These are phyloP conservation scores for Parelbella ahira DNA, from an alignment of 2,888 invertebrate genomes.

Conservation along the genomic window DNA sequence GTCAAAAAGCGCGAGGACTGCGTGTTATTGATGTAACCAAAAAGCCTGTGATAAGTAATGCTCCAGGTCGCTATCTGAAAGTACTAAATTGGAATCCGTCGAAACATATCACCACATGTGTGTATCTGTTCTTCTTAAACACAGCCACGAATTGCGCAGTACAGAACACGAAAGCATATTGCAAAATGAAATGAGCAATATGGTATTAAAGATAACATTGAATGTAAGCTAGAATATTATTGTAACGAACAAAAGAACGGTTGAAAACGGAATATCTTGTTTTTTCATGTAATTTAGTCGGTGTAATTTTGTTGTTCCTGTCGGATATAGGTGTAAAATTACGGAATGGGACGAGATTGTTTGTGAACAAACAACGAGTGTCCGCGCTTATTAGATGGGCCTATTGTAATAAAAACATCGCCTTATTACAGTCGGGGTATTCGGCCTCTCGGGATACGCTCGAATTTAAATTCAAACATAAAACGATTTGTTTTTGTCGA, in stretches of 20 bases:
- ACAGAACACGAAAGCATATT: too few species aligned
- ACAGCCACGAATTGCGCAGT: too few species aligned
- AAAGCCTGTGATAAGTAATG: too few species aligned
- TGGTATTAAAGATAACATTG: too few species aligned
- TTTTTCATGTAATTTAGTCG: constrained; percentile 45
- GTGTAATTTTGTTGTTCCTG: constrained; percentile 51
- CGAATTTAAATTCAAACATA: constrained; percentile 69
- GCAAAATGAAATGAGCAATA: too few species aligned
- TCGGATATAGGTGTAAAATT: constrained; percentile 65
- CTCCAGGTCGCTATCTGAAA: too few species aligned
- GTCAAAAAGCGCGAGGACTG: too few species aligned
- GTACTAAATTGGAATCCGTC: too few species aligned
- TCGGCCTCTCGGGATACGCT: constrained; percentile 47
- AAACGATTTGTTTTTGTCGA: constrained; percentile 67
- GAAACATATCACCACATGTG: too few species aligned
- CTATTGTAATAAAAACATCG: constrained; percentile 71
- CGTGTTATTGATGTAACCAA: too few species aligned
- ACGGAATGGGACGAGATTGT: constrained; percentile 65
- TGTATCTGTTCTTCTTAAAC: too few species aligned
- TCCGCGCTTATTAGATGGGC: constrained; percentile 73
- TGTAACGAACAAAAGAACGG: constrained; percentile 25
- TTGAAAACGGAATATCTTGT: constrained; percentile 30
- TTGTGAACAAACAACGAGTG: constrained; percentile 68
- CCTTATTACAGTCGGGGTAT: constrained; percentile 59
- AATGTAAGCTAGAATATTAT: too few species aligned